Conservation (phyloP, 2,797 vertebrate genomes). For the Phyllotis vaccarum region DNA sequence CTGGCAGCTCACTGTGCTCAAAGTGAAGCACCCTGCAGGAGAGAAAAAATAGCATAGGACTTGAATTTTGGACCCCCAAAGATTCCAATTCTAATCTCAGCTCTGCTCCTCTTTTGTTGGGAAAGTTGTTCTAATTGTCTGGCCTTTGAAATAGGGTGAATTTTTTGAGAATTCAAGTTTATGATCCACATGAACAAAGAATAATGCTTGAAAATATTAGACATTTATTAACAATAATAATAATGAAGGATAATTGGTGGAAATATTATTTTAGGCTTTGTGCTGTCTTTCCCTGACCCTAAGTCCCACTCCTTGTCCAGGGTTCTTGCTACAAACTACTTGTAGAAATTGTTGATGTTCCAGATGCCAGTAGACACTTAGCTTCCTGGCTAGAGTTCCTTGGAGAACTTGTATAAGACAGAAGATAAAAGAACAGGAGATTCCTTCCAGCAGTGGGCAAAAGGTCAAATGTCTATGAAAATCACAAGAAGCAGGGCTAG, state of each 20-base stretch:
- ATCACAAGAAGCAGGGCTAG: background rate
- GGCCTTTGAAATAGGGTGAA: slow-evolving; percentile 26
- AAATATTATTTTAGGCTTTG: slow-evolving; percentile 28
- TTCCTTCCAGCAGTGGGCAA: slow-evolving; percentile 22
- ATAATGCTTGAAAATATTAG: slow-evolving; percentile 23
- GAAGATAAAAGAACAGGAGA: slow-evolving; percentile 14
- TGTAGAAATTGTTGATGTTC: slow-evolving; percentile 24
- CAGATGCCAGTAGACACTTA: background rate
- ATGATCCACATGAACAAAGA: slow-evolving; percentile 19
- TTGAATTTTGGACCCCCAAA: slow-evolving; percentile 8
- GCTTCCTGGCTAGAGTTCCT: slow-evolving; percentile 24
- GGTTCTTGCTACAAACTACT: background rate
- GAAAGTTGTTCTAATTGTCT: background rate
- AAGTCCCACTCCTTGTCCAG: background rate
- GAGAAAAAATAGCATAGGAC: slow-evolving; percentile 36
- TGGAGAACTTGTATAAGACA: background rate
- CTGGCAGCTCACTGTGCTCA: slow-evolving; percentile 25
- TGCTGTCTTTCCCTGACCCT: slow-evolving; percentile 15
- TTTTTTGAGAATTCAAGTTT: slow-evolving; percentile 39
- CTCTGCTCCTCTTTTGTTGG: background rate
- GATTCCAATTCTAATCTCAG: slow-evolving; percentile 39
- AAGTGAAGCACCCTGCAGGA: slow-evolving; percentile 9
- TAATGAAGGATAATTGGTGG: background rate
- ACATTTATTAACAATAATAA: background rate
- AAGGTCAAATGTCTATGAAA: background rate